Conservation (phyloP, 2,888 invertebrate genomes). For the Tethea ocularis region DNA sequence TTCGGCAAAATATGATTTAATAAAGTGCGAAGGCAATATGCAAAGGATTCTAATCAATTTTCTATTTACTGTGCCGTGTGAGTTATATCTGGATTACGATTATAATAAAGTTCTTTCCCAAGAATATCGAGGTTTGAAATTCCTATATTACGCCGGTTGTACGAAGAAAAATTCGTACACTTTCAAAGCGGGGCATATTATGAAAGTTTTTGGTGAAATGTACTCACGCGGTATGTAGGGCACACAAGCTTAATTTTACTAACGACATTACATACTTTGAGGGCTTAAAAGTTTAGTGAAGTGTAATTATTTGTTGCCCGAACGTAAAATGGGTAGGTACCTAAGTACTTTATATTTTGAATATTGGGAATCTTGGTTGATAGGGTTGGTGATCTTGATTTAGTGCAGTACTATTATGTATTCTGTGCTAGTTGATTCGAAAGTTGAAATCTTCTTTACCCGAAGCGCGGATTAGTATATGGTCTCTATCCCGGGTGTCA, state of each 20-base stretch:
- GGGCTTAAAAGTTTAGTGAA: neutral
- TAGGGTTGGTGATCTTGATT: neutral
- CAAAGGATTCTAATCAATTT: neutral
- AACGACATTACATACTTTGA: neutral
- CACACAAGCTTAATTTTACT: neutral
- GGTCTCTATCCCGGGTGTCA: too few species aligned
- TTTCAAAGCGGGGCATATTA: conserved; percentile 39
- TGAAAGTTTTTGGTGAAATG: conserved; percentile 35
- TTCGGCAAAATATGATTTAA: neutral
- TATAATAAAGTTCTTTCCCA: neutral
- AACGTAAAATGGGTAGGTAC: neutral
- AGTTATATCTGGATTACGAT: neutral
- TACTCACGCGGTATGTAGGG: neutral
- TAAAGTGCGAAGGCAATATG: neutral
- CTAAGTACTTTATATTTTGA: neutral
- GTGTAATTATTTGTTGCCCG: neutral
- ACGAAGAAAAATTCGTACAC: conserved; percentile 37
- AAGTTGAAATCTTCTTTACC: too few species aligned
- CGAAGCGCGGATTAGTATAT: too few species aligned
- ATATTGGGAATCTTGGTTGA: neutral
- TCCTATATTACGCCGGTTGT: conserved; percentile 2
- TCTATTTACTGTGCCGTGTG: neutral
- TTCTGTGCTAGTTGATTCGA: too few species aligned
- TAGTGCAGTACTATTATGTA: too few species aligned
- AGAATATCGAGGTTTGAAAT: neutral